Percentiles rank a stretch among this genome's conserved stretches.
Conservation (phyloP, 2,797 vertebrate genomes). For the Arctocebus calabarensis region DNA sequence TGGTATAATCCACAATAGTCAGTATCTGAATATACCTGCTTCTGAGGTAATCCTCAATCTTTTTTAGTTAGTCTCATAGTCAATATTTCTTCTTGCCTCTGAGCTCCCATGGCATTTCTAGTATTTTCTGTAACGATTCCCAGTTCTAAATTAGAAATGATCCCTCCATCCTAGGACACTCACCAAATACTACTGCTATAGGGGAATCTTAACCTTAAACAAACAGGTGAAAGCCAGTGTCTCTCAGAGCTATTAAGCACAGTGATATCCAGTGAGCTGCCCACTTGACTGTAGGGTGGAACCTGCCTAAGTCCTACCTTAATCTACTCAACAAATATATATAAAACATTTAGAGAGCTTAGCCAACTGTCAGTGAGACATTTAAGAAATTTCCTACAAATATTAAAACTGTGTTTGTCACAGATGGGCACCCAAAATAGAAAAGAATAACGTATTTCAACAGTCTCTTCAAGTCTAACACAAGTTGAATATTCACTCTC, state of each 20-base stretch:
- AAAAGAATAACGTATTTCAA: background rate
- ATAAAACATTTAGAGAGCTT: background rate
- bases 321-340: background rate
- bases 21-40: background rate
- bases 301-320: background rate
- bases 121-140: background rate
- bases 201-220: background rate
- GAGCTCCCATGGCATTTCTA: background rate
- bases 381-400: background rate
- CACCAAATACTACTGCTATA: background rate
- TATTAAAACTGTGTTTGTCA: background rate
- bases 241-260: background rate
- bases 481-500: background rate
- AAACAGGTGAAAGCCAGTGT: background rate
- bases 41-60: background rate
- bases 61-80: background rate
- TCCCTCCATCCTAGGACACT: background rate
- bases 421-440: background rate
- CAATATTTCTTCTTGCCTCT: background rate
- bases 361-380: background rate
- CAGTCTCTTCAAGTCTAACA: background rate
- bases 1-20: background rate
- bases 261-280: background rate
- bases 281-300: background rate
- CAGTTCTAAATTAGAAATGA: background rate